phyloP scores from a whole-genome alignment of 1,140 invertebrate genomes.

The Pachyrhynchus sulphureomaculatus region DNA sequence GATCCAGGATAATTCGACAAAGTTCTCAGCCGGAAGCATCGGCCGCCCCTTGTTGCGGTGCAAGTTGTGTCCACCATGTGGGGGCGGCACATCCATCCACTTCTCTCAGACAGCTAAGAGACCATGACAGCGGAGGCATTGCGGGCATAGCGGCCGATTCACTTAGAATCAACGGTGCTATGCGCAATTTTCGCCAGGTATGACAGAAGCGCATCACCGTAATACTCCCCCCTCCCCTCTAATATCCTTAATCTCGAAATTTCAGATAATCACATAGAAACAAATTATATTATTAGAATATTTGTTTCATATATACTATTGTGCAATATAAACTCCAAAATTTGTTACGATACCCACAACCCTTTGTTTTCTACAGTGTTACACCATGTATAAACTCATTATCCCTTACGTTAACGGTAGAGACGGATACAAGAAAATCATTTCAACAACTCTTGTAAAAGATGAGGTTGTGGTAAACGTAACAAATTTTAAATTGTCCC shows the following conservation, averaged over 20 bases:
- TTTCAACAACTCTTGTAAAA: too few species aligned
- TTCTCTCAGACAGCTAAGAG: constrained; percentile 77
- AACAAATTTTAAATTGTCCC: too few species aligned
- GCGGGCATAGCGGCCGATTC: constrained; percentile 98
- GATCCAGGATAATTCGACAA: constrained; percentile 79
- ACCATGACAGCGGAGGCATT: constrained; percentile 73
- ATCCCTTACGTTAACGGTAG: too few species aligned
- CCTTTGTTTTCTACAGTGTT: too few species aligned
- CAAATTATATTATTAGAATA: too few species aligned
- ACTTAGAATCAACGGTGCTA: constrained; percentile 92
- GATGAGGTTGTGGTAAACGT: too few species aligned
- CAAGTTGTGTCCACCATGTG: constrained; percentile 54
- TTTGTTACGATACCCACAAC: too few species aligned
- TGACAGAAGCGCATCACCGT: constrained; percentile 24
- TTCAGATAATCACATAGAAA: neutral
- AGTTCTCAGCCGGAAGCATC: constrained; percentile 87
- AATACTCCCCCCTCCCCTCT: neutral
- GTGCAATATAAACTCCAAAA: too few species aligned
- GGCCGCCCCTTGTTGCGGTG: constrained; percentile 63
- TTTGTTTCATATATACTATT: too few species aligned
- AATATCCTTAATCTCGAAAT: neutral
- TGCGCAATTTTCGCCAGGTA: constrained; percentile 95
- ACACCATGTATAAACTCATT: too few species aligned
- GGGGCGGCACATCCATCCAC: constrained; percentile 61
- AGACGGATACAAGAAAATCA: too few species aligned